phyloP scores from a whole-genome alignment of 2,797 vertebrate genomes.

The Girardinus metallicus region DNA sequence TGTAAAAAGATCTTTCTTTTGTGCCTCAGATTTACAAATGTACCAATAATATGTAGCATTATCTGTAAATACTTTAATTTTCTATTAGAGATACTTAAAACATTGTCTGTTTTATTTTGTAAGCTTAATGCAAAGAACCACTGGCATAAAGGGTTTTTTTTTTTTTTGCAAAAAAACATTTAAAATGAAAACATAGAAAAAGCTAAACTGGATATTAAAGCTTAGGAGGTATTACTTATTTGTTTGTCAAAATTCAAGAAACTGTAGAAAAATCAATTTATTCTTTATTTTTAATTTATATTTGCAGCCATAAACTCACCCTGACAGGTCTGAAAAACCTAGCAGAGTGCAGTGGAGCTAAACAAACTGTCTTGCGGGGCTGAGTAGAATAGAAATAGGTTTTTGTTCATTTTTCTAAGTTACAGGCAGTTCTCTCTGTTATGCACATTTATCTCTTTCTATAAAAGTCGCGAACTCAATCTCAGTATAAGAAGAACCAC shows the following conservation, averaged over 20 bases:
- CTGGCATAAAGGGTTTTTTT: neutral
- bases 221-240: neutral
- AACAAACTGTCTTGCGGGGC: neutral
- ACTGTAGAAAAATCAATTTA: neutral
- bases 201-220: neutral
- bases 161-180: neutral
- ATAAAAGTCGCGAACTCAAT: conserved; percentile 18
- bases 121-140: neutral
- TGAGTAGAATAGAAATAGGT: neutral
- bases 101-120: neutral
- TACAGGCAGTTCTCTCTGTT: neutral
- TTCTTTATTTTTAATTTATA: neutral
- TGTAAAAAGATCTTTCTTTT: neutral
- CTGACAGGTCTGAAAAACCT: neutral
- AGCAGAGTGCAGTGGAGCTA: neutral
- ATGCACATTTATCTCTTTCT: neutral
- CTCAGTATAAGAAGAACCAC: conserved; percentile 13
- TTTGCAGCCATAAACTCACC: neutral
- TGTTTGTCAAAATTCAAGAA: neutral
- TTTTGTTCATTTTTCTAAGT: no score
- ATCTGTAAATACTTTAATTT: neutral
- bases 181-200: neutral
- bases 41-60: neutral
- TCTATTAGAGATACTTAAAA: neutral
- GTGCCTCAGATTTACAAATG: neutral